phyloP scores from a whole-genome alignment of 2,888 invertebrate species.

The Ochropacha duplaris region DNA sequence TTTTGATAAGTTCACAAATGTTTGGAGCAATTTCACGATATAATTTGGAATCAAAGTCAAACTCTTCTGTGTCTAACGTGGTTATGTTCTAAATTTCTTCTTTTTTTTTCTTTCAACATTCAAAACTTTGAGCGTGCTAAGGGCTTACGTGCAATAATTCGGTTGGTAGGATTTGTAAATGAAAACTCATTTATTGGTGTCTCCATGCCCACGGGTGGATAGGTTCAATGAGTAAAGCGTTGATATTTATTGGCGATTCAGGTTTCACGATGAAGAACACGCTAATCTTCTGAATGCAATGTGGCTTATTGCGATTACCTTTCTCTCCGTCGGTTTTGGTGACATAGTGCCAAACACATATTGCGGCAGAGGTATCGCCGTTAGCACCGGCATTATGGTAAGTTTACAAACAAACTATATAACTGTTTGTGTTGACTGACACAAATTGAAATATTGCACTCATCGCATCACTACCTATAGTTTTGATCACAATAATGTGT shows the following conservation, averaged over 20 bases:
- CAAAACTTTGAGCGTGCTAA: slow-evolving; percentile 28
- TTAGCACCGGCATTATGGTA: slow-evolving; percentile 99
- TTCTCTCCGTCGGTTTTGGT: slow-evolving; percentile 99
- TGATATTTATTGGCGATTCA: slow-evolving; percentile 83
- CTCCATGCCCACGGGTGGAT: slow-evolving; percentile 32
- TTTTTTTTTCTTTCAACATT: slow-evolving; percentile 46
- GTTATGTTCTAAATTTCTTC: slow-evolving; percentile 32
- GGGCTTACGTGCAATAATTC: slow-evolving; percentile 33
- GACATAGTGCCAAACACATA: slow-evolving; percentile 99
- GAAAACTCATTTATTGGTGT: slow-evolving; percentile 36
- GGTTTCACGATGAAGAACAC: slow-evolving; percentile 99
- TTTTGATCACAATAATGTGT: slow-evolving; percentile 12
- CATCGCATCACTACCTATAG: slow-evolving; percentile 10
- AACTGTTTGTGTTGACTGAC: slow-evolving; percentile 76
- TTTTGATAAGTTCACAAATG: slow-evolving; percentile 45
- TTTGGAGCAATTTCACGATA: slow-evolving; percentile 59
- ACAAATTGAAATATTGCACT: slow-evolving; percentile 24
- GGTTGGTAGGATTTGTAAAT: slow-evolving; percentile 48
- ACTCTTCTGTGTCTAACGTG: slow-evolving; percentile 65
- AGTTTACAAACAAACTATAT: slow-evolving; percentile 79
- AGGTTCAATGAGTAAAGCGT: slow-evolving; percentile 61
- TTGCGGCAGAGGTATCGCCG: slow-evolving; percentile 99
- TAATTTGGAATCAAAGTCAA: slow-evolving; percentile 73
- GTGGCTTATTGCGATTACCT: slow-evolving; percentile 99
- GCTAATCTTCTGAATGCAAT: slow-evolving; percentile 99